Evolutionary conservation across 2,113 vertebrate genomes (phyloP), one percentile per base, ranked within the genome.

Genomic region (Sminthopsis crassicaudata): DNA sequence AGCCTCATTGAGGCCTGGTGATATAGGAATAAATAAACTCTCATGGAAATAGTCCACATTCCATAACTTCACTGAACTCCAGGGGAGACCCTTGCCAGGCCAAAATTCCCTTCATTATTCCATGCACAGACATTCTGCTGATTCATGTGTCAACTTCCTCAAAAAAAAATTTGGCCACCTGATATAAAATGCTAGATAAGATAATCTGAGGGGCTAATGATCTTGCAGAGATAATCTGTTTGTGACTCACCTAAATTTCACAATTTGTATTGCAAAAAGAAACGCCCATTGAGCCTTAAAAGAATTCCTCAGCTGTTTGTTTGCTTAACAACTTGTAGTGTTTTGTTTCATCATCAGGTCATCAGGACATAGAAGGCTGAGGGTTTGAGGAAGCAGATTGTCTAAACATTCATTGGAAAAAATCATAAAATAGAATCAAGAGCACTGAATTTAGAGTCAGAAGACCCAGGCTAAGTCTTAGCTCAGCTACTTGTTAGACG

Each of bases 11-110:
- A 96, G 53, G 67, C 51, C 60, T 91, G 88, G 48, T 97, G 90
- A 60, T 95, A 97, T 97, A 97, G 96, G 91, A 98, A 98, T 97
- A 90, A 94, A 94, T 93, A 96, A 95, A 60, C 89, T 97, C 5
- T 52, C 91, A 84, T 90, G 97, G 27, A 93, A 96, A 46, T 97
- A 36, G 26, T 96, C 42, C 67, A 93, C 55, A 95, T 97, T 92
- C 53, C 94, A 48, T 95, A 94, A 95, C 89, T 96, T 95, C 3
- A 96, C 27, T 93, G 94, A 97, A 94, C 97, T 97, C 94, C 93
- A 97, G 95, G 48, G 8, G 0, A 67, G 26, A 90, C 93, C 94
- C 92, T 96, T 91, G 16, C 12, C 96, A 57, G 93, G 26, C 22
- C 22, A 92, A 90, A 55, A 92, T 90, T 90, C 23, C 92, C 88